phyloP scores from a whole-genome alignment of 1,140 invertebrate genomes.

The Globodera rostochiensis region DNA sequence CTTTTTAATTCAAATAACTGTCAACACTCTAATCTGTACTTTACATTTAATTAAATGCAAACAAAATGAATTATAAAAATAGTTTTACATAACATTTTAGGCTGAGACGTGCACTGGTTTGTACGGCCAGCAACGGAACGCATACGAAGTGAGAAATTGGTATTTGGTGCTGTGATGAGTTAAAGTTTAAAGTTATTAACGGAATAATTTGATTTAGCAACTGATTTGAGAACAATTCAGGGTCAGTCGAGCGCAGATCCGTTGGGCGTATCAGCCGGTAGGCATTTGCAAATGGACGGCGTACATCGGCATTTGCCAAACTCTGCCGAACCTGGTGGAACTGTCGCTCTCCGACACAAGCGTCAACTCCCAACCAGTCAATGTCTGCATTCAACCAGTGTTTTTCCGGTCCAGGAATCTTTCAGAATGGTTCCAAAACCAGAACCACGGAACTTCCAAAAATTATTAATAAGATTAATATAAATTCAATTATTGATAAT shows the following conservation, averaged over 20 bases:
- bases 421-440: too few relatives aligned
- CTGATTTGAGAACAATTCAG: background rate
- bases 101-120: slow-evolving; percentile 1
- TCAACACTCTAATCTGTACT: too few relatives aligned
- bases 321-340: slow-evolving; percentile 33
- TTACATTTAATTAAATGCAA: too few relatives aligned
- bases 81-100: background rate
- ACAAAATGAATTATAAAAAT: too few relatives aligned
- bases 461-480: too few relatives aligned
- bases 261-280: slow-evolving; percentile 41
- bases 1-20: too few relatives aligned
- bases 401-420: too few relatives aligned
- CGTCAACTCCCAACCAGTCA: slow-evolving; percentile 31
- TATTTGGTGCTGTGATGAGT: background rate
- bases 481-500: too few relatives aligned
- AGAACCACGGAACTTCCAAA: too few relatives aligned
- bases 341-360: slow-evolving; percentile 39
- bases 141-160: slow-evolving; percentile 3
- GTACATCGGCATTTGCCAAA: slow-evolving; percentile 39
- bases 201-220: background rate
- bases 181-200: background rate
- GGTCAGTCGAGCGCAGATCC: slow-evolving; percentile 23
- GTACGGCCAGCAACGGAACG: slow-evolving; percentile 3
- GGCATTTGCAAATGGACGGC: slow-evolving; percentile 56
- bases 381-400: background rate